Percentiles rank a stretch among this genome's conserved stretches.
Conservation (phyloP, 2,797 vertebrate genomes). For the Bradypodion ventrale region DNA sequence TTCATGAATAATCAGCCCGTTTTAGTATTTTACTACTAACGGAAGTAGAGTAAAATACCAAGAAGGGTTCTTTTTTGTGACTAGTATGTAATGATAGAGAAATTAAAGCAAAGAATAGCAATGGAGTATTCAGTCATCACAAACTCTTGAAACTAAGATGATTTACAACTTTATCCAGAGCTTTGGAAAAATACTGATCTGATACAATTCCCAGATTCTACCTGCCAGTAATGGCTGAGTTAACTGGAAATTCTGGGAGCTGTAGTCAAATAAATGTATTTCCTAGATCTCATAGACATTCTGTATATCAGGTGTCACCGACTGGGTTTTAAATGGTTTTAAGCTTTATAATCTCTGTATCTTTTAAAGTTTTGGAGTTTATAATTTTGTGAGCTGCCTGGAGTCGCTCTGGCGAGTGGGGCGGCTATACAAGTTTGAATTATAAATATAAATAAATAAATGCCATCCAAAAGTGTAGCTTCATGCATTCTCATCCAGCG, state of each 20-base stretch:
- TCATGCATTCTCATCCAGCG: not conserved
- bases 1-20: not conserved
- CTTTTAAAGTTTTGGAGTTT: no score
- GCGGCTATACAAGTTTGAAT: no score
- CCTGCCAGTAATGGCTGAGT: not conserved
- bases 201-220: not conserved
- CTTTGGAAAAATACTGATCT: not conserved
- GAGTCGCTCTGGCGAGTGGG: no score
- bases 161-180: not conserved
- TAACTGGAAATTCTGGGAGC: not conserved
- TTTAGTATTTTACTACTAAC: no score
- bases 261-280: not conserved
- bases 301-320: not conserved
- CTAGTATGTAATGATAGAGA: not conserved
- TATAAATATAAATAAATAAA: no score
- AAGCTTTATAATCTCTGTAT: no score
- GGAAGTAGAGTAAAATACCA: not conserved
- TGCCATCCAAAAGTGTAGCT: not conserved
- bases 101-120: not conserved
- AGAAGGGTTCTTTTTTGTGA: not conserved
- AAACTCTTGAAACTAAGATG: no score
- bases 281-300: not conserved
- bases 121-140: not conserved
- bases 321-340: no score
- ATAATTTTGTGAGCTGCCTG: no score